A percentile compares a stretch with the other conserved stretches of the same genome.
These are phyloP conservation scores for Alectura lathami DNA, from an alignment of 2,113 vertebrate genomes.

Conservation along the genomic window DNA sequence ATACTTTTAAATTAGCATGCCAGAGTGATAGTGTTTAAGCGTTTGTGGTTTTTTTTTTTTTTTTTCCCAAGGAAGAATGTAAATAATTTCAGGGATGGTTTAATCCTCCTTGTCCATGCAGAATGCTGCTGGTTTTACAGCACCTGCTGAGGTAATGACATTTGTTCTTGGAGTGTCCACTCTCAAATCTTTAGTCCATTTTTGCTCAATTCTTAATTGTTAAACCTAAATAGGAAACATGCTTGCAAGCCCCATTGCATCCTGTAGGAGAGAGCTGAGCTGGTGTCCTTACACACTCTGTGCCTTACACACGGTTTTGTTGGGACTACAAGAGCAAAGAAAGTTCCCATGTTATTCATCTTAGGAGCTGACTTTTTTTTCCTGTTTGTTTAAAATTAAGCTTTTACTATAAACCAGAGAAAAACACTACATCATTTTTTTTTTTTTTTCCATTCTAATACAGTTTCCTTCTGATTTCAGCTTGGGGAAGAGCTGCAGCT, in stretches of 20 bases:
- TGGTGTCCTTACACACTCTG: background rate
- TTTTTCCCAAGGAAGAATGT: background rate
- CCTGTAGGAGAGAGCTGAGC: background rate
- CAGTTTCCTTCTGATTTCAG: slow-evolving; percentile 43
- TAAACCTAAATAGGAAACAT: background rate
- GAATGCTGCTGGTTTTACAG: background rate
- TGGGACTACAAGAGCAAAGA: background rate
- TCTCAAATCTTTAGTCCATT: background rate
- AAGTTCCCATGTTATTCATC: background rate
- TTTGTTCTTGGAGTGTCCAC: background rate
- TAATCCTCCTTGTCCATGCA: background rate
- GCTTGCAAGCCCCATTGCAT: background rate
- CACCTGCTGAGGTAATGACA: background rate
- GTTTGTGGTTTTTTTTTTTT: background rate
- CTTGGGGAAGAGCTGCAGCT: slow-evolving; percentile 71
- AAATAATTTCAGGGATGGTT: background rate
- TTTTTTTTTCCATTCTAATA: background rate
- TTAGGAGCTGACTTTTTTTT: background rate
- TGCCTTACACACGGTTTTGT: background rate
- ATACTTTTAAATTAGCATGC: background rate
- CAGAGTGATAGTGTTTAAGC: background rate
- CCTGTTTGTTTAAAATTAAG: background rate
- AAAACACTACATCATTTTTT: background rate
- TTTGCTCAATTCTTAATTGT: background rate
- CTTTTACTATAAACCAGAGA: background rate